Percentiles rank a stretch among this genome's conserved stretches.
Evolutionary conservation across 2,888 invertebrate genomes (phyloP).

Genomic region (Rambutsinella grinnellia): DNA sequence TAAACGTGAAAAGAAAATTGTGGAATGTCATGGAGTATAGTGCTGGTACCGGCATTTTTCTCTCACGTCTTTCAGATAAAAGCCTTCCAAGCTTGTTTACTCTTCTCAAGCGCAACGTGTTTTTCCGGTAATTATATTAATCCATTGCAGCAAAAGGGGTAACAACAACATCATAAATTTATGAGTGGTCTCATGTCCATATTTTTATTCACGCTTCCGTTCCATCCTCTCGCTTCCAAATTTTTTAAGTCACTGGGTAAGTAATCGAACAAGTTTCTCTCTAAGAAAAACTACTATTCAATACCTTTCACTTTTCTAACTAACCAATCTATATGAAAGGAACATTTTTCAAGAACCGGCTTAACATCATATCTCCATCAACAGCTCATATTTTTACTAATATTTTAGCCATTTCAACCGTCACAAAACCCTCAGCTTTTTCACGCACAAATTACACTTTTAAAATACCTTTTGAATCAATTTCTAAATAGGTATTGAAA

Average conservation of each 20-base stretch:
- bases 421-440: too few relatives aligned
- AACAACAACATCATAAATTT: background rate
- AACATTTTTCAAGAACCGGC: too few relatives aligned
- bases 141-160: too few relatives aligned
- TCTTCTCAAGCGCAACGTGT: slow-evolving; percentile 20
- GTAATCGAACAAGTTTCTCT: slow-evolving; percentile 43
- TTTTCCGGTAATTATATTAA: slow-evolving; percentile 25
- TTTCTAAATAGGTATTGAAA: too few relatives aligned
- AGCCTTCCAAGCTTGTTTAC: slow-evolving; percentile 13
- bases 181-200: background rate
- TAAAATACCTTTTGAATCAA: too few relatives aligned
- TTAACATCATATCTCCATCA: too few relatives aligned
- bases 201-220: slow-evolving; percentile 38
- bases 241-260: slow-evolving; percentile 46
- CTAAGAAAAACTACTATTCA: slow-evolving; percentile 4
- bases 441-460: too few relatives aligned
- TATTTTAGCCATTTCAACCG: too few relatives aligned
- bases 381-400: too few relatives aligned
- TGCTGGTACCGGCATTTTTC: slow-evolving; percentile 50
- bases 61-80: slow-evolving; percentile 14
- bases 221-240: slow-evolving; percentile 7
- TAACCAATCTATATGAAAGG: too few relatives aligned
- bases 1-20: slow-evolving; percentile 1
- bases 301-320: background rate
- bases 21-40: slow-evolving; percentile 2